Base-by-base conservation (phyloP, 2,888 invertebrate genomes). In the Drosophila lacicola region DNA sequence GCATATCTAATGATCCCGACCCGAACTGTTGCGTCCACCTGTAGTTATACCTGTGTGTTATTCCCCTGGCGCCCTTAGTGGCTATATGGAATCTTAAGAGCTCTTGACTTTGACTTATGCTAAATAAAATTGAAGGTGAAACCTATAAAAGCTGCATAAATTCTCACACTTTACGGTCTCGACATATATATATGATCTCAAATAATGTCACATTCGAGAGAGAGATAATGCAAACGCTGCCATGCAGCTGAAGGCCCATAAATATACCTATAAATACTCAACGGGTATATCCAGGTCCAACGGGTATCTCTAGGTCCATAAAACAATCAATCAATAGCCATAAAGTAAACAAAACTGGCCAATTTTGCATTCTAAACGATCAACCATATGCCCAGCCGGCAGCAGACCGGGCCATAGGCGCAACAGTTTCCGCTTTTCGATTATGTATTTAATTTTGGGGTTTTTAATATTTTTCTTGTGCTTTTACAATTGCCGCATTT, bases 51-150 rank as follows among this genome's bases (percentile, higher is more conserved):
- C 19, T 8, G 29, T 29, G 29, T 29, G 29, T 2, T 8, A 8
- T 8, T 6, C 8, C 29, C 17, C 17, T 17, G 17, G 17, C 17
- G 17, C 17, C 17, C 17, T 17, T 17, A 17, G 17, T 17, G 17
- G 17, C 17, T 17, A 17, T 17, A 17, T 17, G 17, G 17, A 1
- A 17, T 17, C 17, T 17, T 17, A 17, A 17, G 17, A 66, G 78
- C 29, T 83, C 87, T 83, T 83, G 83, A 88, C 88, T 80, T 83
- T 83, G 84, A 83, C 78, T 80, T 69, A 39, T 60, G 65, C 57
- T 17, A 45, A 55, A 3, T 11, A 44, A 62, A 36, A 60, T 44
- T 46, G 54, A 62, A 73, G 66, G 70, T 58, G 63, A 29, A 54
- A 34, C 5, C 50, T 80, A 74, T 57, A 80, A 51, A 62, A 17